Base-by-base conservation (phyloP, 2,797 vertebrate species). In the Melopsittacus undulatus region DNA sequence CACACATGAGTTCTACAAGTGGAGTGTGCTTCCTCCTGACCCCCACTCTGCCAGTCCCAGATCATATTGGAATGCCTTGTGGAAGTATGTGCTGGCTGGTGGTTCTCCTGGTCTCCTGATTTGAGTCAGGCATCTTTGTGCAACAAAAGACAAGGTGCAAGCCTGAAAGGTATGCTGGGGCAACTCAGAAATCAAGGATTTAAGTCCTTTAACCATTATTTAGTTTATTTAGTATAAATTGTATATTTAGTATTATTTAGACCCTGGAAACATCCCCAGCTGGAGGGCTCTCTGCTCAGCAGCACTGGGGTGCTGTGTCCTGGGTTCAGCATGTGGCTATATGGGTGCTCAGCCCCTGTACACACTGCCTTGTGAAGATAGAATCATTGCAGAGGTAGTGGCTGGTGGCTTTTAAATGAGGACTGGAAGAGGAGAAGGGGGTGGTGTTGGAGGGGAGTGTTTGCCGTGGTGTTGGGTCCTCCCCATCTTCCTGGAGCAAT, bases 361-460 rank as follows among this genome's bases (percentile, higher is more conserved):
- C 4, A 1, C 1, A 0, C 1, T 0, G n/a, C 45, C 45, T 22
- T 15, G 18, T 4, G 11, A 52, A 29, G 23, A 9, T 4, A 2
- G 18, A 17, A 5, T 21, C 30, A 56, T 66, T 34, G 8, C 52
- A 29, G 42, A 59, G 19, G 42, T 30, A 16, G 16, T 7, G 38
- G 13, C 49, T 70, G 36, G n/a, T 13, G 24, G 45, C 59, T 83
- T 85, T 59, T 67, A 34, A 51, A 20, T 6, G 7, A 54, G 51
- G 45, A 18, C 40, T 29, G 21, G n/a, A 83, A 15, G 5, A 66
- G n/a, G 18, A 61, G 61, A 14, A 81, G 30, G 45, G 19, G 36
- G 24, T 26, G 46, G 24, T 27, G 59, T 13, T 38, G 43, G 27
- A 43, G 15, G 8, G 10, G 12, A 61, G n/a, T 0, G 0, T 46